Conservation (phyloP, 2,797 vertebrate species). For the Trachurus trachurus region DNA sequence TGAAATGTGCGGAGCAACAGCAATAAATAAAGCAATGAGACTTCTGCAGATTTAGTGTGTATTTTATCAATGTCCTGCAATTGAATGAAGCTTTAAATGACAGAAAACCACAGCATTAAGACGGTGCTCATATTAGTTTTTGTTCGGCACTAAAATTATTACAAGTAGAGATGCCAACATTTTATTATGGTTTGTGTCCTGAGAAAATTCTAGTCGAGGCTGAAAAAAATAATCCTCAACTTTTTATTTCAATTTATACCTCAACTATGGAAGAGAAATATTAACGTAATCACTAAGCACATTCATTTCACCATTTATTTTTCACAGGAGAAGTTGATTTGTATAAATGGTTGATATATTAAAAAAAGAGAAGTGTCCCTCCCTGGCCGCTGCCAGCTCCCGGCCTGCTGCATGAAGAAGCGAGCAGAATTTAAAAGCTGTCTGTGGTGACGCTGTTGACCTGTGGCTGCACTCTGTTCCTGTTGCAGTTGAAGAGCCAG, state of each 20-base stretch:
- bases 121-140: neutral
- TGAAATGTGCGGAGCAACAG: neutral
- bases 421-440: constrained; percentile 64
- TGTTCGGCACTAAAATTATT: neutral
- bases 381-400: neutral
- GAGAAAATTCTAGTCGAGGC: neutral
- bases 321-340: constrained; percentile 17
- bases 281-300: neutral
- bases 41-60: neutral
- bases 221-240: neutral
- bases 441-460: constrained; percentile 75
- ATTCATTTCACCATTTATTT: neutral
- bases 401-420: neutral
- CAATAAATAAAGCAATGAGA: neutral
- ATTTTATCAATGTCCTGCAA: neutral
- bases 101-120: neutral
- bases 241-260: neutral
- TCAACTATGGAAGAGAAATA: neutral
- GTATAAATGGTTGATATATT: neutral
- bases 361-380: neutral
- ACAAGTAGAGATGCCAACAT: neutral
- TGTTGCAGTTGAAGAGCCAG: constrained; percentile 73
- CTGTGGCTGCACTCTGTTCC: constrained; percentile 81
- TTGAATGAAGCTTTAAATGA: neutral
- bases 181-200: neutral